Evolutionary conservation across 2,888 invertebrate species (phyloP).

Genomic region (Rotaria macrura): DNA sequence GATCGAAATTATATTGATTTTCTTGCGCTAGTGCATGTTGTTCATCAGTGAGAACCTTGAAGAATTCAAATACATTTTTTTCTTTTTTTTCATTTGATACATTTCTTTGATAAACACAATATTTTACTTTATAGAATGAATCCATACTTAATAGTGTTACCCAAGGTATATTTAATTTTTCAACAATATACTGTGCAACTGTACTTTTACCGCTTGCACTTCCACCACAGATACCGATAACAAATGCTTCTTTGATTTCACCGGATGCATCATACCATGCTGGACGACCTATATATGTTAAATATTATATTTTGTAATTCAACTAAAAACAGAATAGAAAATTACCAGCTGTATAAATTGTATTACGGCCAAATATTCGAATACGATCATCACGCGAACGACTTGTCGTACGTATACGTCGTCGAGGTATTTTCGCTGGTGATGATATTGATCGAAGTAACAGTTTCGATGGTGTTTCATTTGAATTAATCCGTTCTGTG

Average conservation of each 20-base stretch:
- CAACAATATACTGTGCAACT: constrained; percentile 79
- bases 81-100: too few relatives aligned
- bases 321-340: not conserved
- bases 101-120: not conserved
- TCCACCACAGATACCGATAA: constrained; percentile 95
- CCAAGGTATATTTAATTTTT: constrained; percentile 82
- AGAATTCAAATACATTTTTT: too few relatives aligned
- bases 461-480: not conserved
- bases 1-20: constrained; percentile 96
- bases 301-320: not conserved
- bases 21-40: constrained; percentile 71
- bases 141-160: constrained; percentile 92
- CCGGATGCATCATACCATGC: constrained; percentile 97
- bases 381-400: not conserved
- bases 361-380: not conserved
- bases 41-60: constrained; percentile 73
- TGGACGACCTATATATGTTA: constrained; percentile 62
- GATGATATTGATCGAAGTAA: not conserved
- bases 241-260: constrained; percentile 88
- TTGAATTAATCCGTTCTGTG: not conserved
- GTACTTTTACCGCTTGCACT: constrained; percentile 98
- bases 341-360: not conserved
- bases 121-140: constrained; percentile 69
- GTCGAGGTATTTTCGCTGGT: not conserved
- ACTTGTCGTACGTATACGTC: not conserved